These are phyloP conservation scores for Thyatira batis DNA, from an alignment of 2,888 invertebrate species.

Conservation along the genomic window DNA sequence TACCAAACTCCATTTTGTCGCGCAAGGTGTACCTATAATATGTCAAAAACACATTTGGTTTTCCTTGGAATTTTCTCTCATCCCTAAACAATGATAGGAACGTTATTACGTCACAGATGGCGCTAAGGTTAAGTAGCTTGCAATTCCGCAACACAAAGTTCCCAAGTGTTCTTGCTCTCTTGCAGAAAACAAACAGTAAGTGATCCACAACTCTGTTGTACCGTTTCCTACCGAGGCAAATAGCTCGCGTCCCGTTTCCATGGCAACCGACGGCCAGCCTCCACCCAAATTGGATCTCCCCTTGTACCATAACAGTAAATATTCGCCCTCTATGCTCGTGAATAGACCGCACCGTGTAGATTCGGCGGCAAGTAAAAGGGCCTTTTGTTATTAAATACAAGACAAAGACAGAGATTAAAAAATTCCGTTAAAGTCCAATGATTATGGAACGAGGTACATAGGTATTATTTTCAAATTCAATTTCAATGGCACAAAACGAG, in stretches of 20 bases:
- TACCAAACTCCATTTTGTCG: no score
- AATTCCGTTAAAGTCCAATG: slow-evolving; percentile 13
- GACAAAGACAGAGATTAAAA: slow-evolving; percentile 18
- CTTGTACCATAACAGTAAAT: slow-evolving; percentile 47
- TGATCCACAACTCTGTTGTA: slow-evolving; percentile 8
- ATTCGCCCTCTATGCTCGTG: slow-evolving; percentile 30
- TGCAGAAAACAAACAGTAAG: not conserved
- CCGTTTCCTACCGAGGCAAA: slow-evolving; percentile 1
- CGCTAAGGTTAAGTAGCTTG: not conserved
- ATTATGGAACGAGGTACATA: no score
- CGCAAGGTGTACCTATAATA: no score
- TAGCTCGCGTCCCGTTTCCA: slow-evolving; percentile 45
- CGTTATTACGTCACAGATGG: not conserved
- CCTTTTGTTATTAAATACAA: slow-evolving; percentile 31
- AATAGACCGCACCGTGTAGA: slow-evolving; percentile 24
- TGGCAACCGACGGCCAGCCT: slow-evolving; percentile 46
- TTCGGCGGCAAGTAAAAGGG: slow-evolving; percentile 31
- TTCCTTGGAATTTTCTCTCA: no score
- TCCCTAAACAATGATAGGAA: not conserved
- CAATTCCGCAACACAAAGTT: not conserved
- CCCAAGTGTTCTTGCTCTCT: not conserved
- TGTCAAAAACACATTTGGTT: no score
- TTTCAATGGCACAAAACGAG: no score
- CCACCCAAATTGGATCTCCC: slow-evolving; percentile 33
- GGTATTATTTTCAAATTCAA: no score